Conservation (phyloP, 1,140 invertebrate genomes). For the Dysdera silvatica region DNA sequence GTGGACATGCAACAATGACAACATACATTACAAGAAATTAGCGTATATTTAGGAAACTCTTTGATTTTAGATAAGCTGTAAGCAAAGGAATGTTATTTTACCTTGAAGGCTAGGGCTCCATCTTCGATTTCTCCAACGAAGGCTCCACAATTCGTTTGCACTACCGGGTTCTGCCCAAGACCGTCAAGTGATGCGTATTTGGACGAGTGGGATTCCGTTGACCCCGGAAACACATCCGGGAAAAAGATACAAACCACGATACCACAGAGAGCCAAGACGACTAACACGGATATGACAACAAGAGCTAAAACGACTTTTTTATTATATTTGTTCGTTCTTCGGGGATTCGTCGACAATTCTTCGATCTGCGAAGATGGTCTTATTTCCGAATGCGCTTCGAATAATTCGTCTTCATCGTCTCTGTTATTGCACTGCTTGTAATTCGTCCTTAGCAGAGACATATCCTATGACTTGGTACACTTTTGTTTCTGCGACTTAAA, state of each 20-base stretch:
- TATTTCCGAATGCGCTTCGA: neutral
- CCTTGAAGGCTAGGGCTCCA: constrained; percentile 11
- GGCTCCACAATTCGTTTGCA: constrained; percentile 10
- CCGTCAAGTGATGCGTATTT: neutral
- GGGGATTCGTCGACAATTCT: no score
- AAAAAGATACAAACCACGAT: neutral
- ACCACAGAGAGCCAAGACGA: neutral
- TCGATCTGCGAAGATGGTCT: no score
- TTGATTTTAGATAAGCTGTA: no score
- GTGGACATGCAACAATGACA: no score
- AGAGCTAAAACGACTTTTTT: no score
- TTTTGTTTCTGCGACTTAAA: no score
- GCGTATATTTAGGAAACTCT: no score
- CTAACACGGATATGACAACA: neutral
- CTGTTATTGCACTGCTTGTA: constrained; percentile 20
- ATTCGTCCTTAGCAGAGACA: constrained; percentile 8
- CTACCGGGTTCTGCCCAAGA: neutral
- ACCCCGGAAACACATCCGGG: neutral
- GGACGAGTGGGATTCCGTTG: neutral
- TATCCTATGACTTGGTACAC: no score
- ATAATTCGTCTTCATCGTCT: constrained; percentile 23
- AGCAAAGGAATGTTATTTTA: no score
- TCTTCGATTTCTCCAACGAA: constrained; percentile 15
- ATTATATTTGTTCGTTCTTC: no score
- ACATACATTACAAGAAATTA: no score